Evolutionary conservation across 2,888 invertebrate genomes (phyloP), one percentile per base, ranked within the genome.

Genomic region (Chloromyia formosa): DNA sequence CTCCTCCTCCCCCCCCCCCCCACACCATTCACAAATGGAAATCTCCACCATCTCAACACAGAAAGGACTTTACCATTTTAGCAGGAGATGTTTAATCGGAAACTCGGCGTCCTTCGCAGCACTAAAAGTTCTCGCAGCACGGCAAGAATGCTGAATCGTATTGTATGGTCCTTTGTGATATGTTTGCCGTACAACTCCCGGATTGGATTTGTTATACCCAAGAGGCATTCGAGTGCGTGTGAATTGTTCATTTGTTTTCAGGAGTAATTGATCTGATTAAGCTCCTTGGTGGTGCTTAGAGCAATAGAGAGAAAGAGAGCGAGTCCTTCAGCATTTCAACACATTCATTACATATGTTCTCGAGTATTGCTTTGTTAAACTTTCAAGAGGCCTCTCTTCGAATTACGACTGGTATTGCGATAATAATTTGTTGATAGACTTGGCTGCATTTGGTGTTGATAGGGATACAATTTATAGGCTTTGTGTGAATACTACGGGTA

Each of bases 181-280:
- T 62, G 62, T 62, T 62, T n/a, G 68, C 10, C 22, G 54, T 53
- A 69, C 68, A 69, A 54, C 68, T 69, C 68, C 53, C 68, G 68
- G 68, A 23, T 69, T 69, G 27, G 22, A 68, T 53, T 68, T 68
- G 68, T 53, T 53, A 69, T 69, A 16, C 53, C n/a, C 68, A 69
- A 69, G 68, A 53, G 53, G 27, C 18, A 53, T 64, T 75, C 42
- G 69, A 76, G 71, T 76, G 75, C 75, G 75, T 76, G 74, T 62
- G 75, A 76, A 76, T 76, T 76, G 75, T 76, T 76, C 75, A 74
- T 74, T 76, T 76, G 68, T 71, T 71, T 74, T 74, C 74, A 61
- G 74, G 71, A 74, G 75, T 76, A 76, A 76, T 76, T 76, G 75
- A 76, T 74, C 75, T 76, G 75, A 76, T 76, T 76, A 76, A 76